Evolutionary conservation across 2,113 vertebrate genomes (phyloP), one percentile per base, ranked within the genome.

Genomic region (Delphinapterus leucas): DNA sequence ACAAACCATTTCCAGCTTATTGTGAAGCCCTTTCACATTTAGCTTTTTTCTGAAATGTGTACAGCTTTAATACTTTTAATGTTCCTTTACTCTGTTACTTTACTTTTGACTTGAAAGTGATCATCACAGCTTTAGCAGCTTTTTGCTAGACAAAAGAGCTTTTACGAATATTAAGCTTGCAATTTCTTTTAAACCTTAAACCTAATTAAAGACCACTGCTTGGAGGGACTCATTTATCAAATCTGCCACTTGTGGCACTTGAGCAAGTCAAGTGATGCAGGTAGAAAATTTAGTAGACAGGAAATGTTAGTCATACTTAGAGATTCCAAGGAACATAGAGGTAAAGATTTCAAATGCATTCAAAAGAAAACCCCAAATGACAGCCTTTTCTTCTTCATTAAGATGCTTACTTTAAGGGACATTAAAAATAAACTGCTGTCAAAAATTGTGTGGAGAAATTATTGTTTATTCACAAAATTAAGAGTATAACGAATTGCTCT

Each of bases 41-140:
- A 76, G 36, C 49, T 84, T 70, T 89, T 92, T 68, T 53, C 38
- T 47, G 41, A 88, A 96, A 84, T 33, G 58, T 90, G 31, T 81
- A 82, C 76, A 49, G 41, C 17, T 96, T 96, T 61, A 87, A 31
- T 58, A 68, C 82, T 49, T 93, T 67, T 79, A 90, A 88, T 68
- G 33, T 65, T 92, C 74, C 11, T 80, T 68, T 68, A 58, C 23
- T 76, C 28, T 85, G 70, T 31, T 41, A 76, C 70, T 41, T 73
- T 79, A 79, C 31, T 93, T 94, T 88, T 90, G 76, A 93, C 36
- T 87, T 82, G n/a, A 93, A 86, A 96, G n/a, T 76, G 71, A 92
- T 47, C 28, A 58, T 76, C 41, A 88, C 8, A 92, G 41, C 18
- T 67, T 47, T 58, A 67, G 38, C 33, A 95, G 47, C 17, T 96